phyloP scores from a whole-genome alignment of 2,113 vertebrate genomes.

The Lampris megalopsis region DNA sequence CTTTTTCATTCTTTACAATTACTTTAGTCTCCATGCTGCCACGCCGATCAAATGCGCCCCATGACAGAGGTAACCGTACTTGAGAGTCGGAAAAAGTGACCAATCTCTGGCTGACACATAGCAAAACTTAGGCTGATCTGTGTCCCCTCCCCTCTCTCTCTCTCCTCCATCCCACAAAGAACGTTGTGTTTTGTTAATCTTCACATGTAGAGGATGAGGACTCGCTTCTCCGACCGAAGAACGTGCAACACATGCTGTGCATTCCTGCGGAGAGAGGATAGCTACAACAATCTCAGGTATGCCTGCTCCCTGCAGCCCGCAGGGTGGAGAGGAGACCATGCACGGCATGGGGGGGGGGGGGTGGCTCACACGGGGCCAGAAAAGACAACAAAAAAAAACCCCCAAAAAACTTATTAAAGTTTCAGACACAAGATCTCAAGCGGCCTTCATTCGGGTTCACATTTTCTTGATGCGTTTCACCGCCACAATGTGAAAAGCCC shows the following conservation, averaged over 20 bases:
- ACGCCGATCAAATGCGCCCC: not conserved
- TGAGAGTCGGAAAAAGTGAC: not conserved
- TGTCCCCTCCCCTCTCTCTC: not conserved
- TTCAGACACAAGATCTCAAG: constrained; percentile 7
- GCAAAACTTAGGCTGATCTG: constrained; percentile 10
- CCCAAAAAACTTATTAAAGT: constrained; percentile 17
- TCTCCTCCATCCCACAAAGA: constrained; percentile 27
- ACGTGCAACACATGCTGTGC: constrained; percentile 59
- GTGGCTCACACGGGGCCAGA: constrained; percentile 7
- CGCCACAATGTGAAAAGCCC: not conserved
- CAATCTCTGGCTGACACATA: not conserved
- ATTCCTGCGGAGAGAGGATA: constrained; percentile 61
- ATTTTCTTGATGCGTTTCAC: constrained; percentile 1
- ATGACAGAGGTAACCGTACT: not conserved
- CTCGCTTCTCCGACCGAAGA: constrained; percentile 24
- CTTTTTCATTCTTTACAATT: no score
- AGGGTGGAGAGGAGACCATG: constrained; percentile 5
- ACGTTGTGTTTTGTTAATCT: constrained; percentile 45
- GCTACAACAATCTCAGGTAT: constrained; percentile 59
- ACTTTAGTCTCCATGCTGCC: no score
- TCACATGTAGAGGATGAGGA: constrained; percentile 29
- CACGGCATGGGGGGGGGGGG: constrained; percentile 8
- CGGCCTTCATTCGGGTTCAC: constrained; percentile 11
- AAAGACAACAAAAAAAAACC: not conserved
- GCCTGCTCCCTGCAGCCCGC: constrained; percentile 6